phyloP scores from a whole-genome alignment of 1,140 invertebrate genomes.

The Caenorhabditis remanei region DNA sequence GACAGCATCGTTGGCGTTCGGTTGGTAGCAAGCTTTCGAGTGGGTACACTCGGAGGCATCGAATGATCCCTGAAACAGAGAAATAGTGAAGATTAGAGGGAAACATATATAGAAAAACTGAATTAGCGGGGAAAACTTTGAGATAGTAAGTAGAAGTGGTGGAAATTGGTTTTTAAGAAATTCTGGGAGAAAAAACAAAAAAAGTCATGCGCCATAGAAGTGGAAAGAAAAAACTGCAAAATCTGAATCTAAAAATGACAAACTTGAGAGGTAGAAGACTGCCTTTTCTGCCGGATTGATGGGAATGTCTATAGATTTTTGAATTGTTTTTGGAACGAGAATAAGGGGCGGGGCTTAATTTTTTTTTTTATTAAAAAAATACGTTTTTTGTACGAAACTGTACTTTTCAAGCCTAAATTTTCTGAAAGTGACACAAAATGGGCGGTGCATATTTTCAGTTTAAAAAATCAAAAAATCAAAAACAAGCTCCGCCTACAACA shows the following conservation, averaged over 20 bases:
- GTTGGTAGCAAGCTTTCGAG: neutral
- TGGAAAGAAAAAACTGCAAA: neutral
- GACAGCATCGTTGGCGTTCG: neutral
- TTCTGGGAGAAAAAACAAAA: neutral
- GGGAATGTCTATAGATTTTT: neutral
- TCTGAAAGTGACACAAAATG: no score
- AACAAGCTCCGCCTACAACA: no score
- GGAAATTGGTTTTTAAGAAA: neutral
- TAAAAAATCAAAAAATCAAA: no score
- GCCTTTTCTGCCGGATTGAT: neutral
- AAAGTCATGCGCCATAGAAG: neutral
- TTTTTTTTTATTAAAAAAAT: no score
- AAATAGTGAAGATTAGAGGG: neutral
- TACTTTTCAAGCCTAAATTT: no score
- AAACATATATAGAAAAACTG: neutral
- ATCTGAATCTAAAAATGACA: neutral
- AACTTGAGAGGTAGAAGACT: conserved; percentile 10
- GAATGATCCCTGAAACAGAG: conserved; percentile 5
- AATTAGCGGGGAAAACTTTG: neutral
- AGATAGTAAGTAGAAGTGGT: neutral
- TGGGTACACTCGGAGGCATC: neutral
- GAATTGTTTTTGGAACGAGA: no score
- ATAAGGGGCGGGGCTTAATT: no score
- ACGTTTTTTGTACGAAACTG: no score
- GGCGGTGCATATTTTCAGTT: no score